These are phyloP conservation scores for Salvelinus namaycush DNA, from an alignment of 2,113 vertebrate genomes.

Conservation along the genomic window DNA sequence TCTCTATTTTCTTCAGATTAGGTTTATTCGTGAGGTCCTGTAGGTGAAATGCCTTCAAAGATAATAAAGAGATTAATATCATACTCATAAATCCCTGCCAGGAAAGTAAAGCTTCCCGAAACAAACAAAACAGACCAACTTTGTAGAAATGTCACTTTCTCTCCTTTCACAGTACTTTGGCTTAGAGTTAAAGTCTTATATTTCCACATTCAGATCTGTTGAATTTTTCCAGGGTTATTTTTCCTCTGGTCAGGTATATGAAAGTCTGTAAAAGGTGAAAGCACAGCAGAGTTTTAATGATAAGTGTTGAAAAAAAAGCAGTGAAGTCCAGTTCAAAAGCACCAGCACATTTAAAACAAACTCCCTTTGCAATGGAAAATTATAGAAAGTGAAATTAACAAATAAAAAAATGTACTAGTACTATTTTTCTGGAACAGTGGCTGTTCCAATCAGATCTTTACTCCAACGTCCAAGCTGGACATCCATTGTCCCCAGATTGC, in stretches of 20 bases:
- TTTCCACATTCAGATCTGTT: conserved; percentile 36
- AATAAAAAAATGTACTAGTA: conserved; percentile 7
- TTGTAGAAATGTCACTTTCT: conserved; percentile 40
- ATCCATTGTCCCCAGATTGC: conserved; percentile 32
- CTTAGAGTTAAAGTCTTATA: conserved; percentile 50
- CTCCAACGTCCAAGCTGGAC: conserved; percentile 37
- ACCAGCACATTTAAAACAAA: background rate
- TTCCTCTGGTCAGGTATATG: background rate
- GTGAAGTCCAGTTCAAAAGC: background rate
- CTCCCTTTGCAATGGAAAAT: conserved; percentile 8
- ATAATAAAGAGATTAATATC: conserved; percentile 68
- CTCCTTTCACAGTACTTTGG: conserved; percentile 17
- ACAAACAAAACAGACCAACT: conserved; percentile 58
- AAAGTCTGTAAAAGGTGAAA: background rate
- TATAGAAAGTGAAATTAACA: conserved; percentile 36
- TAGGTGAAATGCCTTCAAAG: conserved; percentile 68
- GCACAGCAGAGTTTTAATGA: background rate
- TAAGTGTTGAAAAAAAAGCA: background rate
- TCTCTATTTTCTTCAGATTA: conserved; percentile 61
- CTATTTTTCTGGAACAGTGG: conserved; percentile 14
- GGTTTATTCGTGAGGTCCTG: conserved; percentile 64
- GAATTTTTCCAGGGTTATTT: background rate
- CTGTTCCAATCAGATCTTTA: conserved; percentile 39
- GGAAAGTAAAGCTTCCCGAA: conserved; percentile 49
- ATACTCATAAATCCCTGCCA: conserved; percentile 53